A percentile compares a stretch with the other conserved stretches of the same genome.
These are phyloP conservation scores for Apamea sordens DNA, from an alignment of 2,888 invertebrate genomes.

Conservation along the genomic window DNA sequence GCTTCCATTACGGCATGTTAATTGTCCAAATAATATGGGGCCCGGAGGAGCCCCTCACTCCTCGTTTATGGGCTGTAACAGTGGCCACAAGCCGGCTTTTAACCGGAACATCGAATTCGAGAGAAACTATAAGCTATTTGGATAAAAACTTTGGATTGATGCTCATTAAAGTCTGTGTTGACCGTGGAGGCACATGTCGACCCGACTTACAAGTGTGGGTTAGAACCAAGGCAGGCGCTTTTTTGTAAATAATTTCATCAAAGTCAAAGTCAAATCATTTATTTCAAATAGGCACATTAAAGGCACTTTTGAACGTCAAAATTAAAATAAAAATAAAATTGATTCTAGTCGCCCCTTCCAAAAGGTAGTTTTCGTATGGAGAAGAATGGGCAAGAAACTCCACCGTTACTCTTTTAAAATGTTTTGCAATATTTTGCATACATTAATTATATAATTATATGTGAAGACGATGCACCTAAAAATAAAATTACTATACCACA, in stretches of 20 bases:
- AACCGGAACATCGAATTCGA: neutral
- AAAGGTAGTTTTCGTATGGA: too few relatives aligned
- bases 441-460: too few relatives aligned
- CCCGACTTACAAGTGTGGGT: neutral
- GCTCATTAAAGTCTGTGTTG: neutral
- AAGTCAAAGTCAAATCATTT: too few relatives aligned
- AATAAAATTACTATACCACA: too few relatives aligned
- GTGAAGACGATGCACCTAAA: too few relatives aligned
- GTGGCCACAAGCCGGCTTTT: conserved; percentile 13
- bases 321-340: too few relatives aligned
- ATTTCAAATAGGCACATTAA: too few relatives aligned
- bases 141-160: conserved; percentile 4
- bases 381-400: too few relatives aligned
- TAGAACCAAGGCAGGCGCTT: neutral
- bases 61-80: conserved; percentile 18
- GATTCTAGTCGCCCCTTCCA: too few relatives aligned
- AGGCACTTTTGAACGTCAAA: too few relatives aligned
- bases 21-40: conserved; percentile 55
- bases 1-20: conserved; percentile 52
- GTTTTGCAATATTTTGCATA: too few relatives aligned
- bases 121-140: neutral
- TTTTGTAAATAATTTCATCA: neutral
- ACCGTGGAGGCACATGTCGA: neutral
- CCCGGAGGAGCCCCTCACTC: conserved; percentile 20
- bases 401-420: too few relatives aligned